Evolutionary conservation across 2,113 vertebrate species (phyloP).

Genomic region (Peromyscus leucopus): DNA sequence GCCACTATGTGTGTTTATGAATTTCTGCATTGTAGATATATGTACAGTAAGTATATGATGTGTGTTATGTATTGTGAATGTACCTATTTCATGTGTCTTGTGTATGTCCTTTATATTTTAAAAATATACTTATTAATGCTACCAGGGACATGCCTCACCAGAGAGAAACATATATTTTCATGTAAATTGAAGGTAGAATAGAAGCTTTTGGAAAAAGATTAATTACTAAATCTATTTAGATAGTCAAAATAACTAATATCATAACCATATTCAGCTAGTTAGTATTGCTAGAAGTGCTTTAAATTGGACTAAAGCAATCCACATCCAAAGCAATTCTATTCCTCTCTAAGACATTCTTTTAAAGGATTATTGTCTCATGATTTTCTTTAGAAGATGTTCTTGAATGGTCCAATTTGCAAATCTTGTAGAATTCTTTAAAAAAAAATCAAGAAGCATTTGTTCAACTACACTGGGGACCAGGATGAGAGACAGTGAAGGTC

Average conservation of each 20-base stretch:
- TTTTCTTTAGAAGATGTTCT: constrained; percentile 64
- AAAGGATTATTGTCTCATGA: background rate
- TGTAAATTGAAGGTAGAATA: background rate
- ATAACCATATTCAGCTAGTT: constrained; percentile 34
- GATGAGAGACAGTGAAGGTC: constrained; percentile 29
- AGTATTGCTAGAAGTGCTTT: constrained; percentile 39
- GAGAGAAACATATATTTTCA: background rate
- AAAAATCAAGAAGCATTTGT: constrained; percentile 37
- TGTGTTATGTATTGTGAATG: background rate
- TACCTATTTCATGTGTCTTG: background rate
- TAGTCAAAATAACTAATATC: background rate
- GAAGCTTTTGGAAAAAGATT: constrained; percentile 34
- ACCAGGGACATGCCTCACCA: background rate
- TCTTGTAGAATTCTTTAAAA: background rate
- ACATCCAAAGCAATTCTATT: background rate
- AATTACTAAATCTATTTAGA: constrained; percentile 47
- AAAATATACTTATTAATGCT: background rate
- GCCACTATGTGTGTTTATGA: background rate
- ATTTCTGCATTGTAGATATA: background rate
- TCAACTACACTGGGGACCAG: background rate
- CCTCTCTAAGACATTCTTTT: background rate
- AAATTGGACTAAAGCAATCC: constrained; percentile 44
- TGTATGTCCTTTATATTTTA: background rate
- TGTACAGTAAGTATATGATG: too few relatives aligned
- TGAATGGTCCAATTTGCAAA: constrained; percentile 36